A percentile compares a stretch with the other conserved stretches of the same genome.
These are phyloP conservation scores for Uloborus plumipes DNA, from an alignment of 2,888 invertebrate genomes.

Conservation along the genomic window DNA sequence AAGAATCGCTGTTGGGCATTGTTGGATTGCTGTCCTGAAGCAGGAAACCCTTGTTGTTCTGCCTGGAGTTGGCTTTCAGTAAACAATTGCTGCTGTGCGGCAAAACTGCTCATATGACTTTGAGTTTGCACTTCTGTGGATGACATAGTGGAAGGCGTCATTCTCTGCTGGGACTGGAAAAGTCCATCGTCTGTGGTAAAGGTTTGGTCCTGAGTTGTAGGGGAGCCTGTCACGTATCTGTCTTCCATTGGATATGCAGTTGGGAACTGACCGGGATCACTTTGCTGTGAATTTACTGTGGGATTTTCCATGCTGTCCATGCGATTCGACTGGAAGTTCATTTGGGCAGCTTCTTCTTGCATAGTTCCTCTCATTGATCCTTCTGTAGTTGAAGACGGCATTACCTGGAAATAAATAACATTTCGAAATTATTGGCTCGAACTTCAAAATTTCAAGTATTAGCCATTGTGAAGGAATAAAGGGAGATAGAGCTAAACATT, in stretches of 20 bases:
- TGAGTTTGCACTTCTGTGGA: neutral
- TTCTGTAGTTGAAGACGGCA: conserved; percentile 3
- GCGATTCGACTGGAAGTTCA: conserved; percentile 8
- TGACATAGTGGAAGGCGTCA: neutral
- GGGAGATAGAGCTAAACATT: too few species aligned
- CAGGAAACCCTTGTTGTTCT: neutral
- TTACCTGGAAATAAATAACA: conserved; percentile 8
- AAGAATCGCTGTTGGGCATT: neutral
- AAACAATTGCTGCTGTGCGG: conserved; percentile 6
- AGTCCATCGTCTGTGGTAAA: conserved; percentile 11
- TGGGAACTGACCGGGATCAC: neutral
- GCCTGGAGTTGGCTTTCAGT: neutral
- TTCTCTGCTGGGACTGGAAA: conserved; percentile 9
- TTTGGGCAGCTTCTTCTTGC: conserved; percentile 3
- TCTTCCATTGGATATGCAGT: conserved; percentile 11
- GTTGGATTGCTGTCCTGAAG: neutral
- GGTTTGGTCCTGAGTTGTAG: neutral
- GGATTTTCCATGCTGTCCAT: conserved; percentile 6
- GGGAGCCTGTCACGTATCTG: conserved; percentile 9
- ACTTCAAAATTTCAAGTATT: too few species aligned
- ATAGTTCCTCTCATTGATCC: neutral
- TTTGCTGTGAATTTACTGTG: neutral
- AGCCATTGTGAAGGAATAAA: too few species aligned
- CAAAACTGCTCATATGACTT: neutral
- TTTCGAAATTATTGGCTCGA: too few species aligned